These are phyloP conservation scores for Parotocinclus haroldoi DNA, from an alignment of 2,797 vertebrate species.

Conservation along the genomic window DNA sequence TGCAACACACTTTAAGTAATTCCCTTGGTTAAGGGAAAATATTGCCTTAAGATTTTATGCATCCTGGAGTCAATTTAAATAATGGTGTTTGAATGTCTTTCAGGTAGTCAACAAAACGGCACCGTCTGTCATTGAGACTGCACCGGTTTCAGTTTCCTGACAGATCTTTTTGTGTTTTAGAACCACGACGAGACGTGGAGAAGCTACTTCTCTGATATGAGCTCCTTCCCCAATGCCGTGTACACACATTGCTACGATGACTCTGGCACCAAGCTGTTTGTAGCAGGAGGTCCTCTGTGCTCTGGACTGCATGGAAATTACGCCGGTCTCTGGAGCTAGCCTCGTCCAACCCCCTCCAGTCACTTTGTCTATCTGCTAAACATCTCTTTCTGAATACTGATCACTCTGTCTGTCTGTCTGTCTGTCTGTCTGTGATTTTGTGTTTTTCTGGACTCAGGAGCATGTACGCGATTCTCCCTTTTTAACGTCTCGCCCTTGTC, in stretches of 20 bases:
- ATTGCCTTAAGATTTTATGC: no score
- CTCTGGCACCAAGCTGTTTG: slow-evolving; percentile 96
- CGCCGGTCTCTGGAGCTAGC: slow-evolving; percentile 96
- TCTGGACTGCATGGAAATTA: slow-evolving; percentile 98
- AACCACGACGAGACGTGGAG: slow-evolving; percentile 98
- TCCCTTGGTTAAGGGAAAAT: no score
- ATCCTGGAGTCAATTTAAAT: no score
- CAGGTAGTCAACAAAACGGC: no score
- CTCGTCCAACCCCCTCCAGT: slow-evolving; percentile 22
- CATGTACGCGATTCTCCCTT: slow-evolving; percentile 48
- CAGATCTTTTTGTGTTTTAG: slow-evolving; percentile 57
- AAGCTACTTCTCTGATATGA: slow-evolving; percentile 97
- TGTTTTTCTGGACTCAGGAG: slow-evolving; percentile 62
- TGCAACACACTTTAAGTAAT: no score
- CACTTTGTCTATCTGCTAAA: not conserved
- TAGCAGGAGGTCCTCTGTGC: slow-evolving; percentile 94
- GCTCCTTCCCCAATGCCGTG: slow-evolving; percentile 95
- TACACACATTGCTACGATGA: slow-evolving; percentile 99
- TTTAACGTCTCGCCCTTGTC: slow-evolving; percentile 1
- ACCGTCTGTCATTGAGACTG: no score
- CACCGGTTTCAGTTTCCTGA: no score
- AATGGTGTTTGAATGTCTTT: no score
- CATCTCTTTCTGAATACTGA: not conserved
- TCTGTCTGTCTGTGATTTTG: slow-evolving; percentile 41
- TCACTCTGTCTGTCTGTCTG: slow-evolving; percentile 34